Evolutionary conservation across 2,113 vertebrate species (phyloP).

Genomic region (Callipepla squamata): DNA sequence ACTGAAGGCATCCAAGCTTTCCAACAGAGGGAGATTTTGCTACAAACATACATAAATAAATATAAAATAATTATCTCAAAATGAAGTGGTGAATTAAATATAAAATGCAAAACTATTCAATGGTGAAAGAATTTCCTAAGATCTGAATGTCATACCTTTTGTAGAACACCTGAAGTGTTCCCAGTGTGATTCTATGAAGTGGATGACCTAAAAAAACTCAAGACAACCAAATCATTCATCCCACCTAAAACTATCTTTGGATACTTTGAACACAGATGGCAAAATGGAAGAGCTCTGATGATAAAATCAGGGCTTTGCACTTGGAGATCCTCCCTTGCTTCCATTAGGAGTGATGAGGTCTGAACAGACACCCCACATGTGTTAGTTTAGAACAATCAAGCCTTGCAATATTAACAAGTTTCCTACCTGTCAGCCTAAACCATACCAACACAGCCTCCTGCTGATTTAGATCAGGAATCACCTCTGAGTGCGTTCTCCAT

Average conservation of each 20-base stretch:
- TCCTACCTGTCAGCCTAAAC: not conserved
- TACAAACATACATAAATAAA: slow-evolving; percentile 25
- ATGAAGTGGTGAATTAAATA: slow-evolving; percentile 26
- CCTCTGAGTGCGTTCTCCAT: not conserved
- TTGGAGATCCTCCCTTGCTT: not conserved
- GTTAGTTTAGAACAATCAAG: not conserved
- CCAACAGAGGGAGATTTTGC: slow-evolving; percentile 37
- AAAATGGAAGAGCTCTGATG: not conserved
- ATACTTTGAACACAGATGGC: not conserved
- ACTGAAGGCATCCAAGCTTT: slow-evolving; percentile 68
- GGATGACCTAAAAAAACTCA: not conserved
- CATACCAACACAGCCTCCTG: not conserved
- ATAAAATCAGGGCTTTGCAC: not conserved
- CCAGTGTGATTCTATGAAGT: not conserved
- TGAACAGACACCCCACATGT: not conserved
- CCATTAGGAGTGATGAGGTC: not conserved
- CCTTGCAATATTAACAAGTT: not conserved
- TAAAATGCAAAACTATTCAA: not conserved
- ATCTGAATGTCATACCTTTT: not conserved
- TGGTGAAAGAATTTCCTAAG: not conserved
- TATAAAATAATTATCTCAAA: slow-evolving; percentile 48
- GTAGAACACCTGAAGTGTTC: too few relatives aligned
- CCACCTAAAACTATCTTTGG: not conserved
- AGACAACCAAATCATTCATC: not conserved
- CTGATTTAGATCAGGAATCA: not conserved